These are phyloP conservation scores for Pomacea canaliculata DNA, from an alignment of 2,888 invertebrate species.

Conservation along the genomic window DNA sequence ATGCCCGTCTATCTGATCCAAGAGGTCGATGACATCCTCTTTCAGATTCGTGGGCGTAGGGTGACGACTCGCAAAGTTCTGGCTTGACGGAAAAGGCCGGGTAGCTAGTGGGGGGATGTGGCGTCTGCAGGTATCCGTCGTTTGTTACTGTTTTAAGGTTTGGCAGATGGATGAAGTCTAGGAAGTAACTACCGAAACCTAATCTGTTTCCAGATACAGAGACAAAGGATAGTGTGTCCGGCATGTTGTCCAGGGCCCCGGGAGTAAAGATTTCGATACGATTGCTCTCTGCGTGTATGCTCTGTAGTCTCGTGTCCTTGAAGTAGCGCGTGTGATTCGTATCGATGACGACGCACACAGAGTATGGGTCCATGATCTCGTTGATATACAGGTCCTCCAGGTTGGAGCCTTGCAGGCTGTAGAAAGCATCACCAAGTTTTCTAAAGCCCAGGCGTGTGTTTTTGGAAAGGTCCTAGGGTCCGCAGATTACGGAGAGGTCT, in stretches of 20 bases:
- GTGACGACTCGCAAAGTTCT: not conserved
- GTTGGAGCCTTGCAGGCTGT: slow-evolving; percentile 14
- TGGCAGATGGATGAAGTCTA: slow-evolving; percentile 10
- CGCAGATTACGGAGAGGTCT: slow-evolving; percentile 12
- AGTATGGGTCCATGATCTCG: slow-evolving; percentile 21
- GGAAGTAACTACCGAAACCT: slow-evolving; percentile 26
- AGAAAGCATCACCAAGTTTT: slow-evolving; percentile 20
- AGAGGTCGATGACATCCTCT: not conserved
- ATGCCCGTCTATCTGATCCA: not conserved
- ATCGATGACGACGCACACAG: slow-evolving; percentile 18
- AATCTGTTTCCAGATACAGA: slow-evolving; percentile 20
- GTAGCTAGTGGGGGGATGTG: not conserved
- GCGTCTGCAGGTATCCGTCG: slow-evolving; percentile 3
- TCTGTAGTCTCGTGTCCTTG: slow-evolving; percentile 23
- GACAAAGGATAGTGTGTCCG: slow-evolving; percentile 18
- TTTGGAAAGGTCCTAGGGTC: slow-evolving; percentile 20
- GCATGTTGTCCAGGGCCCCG: slow-evolving; percentile 26
- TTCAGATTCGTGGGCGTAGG: not conserved
- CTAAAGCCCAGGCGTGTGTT: slow-evolving; percentile 28
- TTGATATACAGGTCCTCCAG: slow-evolving; percentile 19
- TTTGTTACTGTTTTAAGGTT: not conserved
- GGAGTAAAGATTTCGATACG: slow-evolving; percentile 29
- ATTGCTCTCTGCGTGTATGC: slow-evolving; percentile 28
- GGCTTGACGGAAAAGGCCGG: not conserved
- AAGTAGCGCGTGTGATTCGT: slow-evolving; percentile 10